phyloP scores from a whole-genome alignment of 2,888 invertebrate species.

The Plebejus argus region DNA sequence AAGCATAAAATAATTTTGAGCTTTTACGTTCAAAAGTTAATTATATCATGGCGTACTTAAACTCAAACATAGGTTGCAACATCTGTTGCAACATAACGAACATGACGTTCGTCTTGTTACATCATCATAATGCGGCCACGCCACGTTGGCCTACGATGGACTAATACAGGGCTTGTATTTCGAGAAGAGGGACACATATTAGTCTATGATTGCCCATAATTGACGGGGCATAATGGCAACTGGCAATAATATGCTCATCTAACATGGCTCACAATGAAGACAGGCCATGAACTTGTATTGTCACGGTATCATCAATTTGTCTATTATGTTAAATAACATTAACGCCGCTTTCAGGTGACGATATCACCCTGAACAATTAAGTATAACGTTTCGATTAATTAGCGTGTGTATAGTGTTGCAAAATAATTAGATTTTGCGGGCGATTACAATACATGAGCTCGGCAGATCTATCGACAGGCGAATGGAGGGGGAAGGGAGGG shows the following conservation, averaged over 20 bases:
- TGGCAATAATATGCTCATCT: background rate
- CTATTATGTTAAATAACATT: background rate
- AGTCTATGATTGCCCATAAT: too few species aligned
- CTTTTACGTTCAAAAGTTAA: background rate
- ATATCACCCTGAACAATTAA: background rate
- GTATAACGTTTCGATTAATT: background rate
- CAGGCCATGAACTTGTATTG: background rate
- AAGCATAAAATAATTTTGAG: background rate
- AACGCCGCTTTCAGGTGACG: background rate
- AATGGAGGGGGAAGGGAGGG: background rate
- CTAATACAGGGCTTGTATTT: too few species aligned
- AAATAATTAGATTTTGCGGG: background rate
- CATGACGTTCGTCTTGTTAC: too few species aligned
- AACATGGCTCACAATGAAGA: background rate
- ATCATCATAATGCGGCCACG: too few species aligned
- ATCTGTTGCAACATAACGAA: too few species aligned
- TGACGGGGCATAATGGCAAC: too few species aligned
- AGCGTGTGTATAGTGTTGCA: constrained; percentile 14
- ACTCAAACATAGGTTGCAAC: too few species aligned
- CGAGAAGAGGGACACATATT: too few species aligned
- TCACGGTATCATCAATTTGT: background rate
- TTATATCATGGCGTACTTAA: too few species aligned
- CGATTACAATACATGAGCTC: background rate
- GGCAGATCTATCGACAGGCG: background rate
- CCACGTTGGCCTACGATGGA: too few species aligned